These are phyloP conservation scores for Caenorhabditis virilis DNA, from an alignment of 2,888 invertebrate species.

Conservation along the genomic window DNA sequence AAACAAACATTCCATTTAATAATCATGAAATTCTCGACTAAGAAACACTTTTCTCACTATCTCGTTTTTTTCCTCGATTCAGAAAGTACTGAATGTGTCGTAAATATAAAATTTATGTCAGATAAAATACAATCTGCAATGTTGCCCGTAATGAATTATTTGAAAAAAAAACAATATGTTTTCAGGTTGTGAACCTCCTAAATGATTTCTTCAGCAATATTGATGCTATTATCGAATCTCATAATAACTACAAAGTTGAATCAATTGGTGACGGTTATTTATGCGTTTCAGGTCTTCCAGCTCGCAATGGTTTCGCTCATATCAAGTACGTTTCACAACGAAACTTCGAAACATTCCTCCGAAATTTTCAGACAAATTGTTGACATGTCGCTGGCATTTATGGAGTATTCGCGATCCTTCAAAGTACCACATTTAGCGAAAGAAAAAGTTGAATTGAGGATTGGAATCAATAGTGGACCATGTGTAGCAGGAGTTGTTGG, in stretches of 20 bases:
- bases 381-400: slow-evolving; percentile 42
- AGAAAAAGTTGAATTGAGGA: slow-evolving; percentile 54
- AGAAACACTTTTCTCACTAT: too few relatives aligned
- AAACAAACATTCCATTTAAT: too few relatives aligned
- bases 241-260: slow-evolving; percentile 64
- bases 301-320: slow-evolving; percentile 52
- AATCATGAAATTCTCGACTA: too few relatives aligned
- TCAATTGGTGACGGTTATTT: slow-evolving; percentile 65
- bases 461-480: slow-evolving; percentile 54
- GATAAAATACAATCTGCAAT: too few relatives aligned
- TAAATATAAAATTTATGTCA: too few relatives aligned
- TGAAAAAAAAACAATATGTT: too few relatives aligned
- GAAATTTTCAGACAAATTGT: slow-evolving; percentile 12
- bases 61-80: too few relatives aligned
- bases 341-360: background rate
- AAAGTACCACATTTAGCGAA: slow-evolving; percentile 54
- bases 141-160: too few relatives aligned
- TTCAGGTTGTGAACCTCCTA: slow-evolving; percentile 54
- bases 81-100: too few relatives aligned
- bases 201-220: slow-evolving; percentile 62
- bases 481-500: slow-evolving; percentile 53
- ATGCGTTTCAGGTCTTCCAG: slow-evolving; percentile 62
- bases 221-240: slow-evolving; percentile 59
- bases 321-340: slow-evolving; percentile 17
- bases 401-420: slow-evolving; percentile 37